A percentile compares a stretch with the other conserved stretches of the same genome.
Evolutionary conservation across 2,113 vertebrate species (phyloP).

Genomic region (Pitta sordida): DNA sequence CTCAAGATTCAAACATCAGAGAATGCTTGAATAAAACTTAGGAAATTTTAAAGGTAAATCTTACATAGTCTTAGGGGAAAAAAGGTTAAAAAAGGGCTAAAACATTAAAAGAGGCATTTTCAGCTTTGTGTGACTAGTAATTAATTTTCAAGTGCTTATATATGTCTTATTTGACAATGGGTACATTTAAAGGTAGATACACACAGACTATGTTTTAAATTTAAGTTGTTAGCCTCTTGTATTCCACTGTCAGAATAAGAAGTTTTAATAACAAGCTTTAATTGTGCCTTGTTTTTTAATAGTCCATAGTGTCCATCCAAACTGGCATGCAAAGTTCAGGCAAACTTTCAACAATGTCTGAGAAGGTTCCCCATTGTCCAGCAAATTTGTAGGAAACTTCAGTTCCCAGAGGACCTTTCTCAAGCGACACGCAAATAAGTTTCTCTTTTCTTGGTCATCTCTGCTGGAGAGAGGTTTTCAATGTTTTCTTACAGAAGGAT

Average conservation of each 20-base stretch:
- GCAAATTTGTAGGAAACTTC: background rate
- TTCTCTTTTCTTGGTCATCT: background rate
- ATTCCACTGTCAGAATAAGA: background rate
- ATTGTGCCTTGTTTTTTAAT: background rate
- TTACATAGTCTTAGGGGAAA: background rate
- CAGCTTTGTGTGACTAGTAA: background rate
- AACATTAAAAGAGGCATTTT: background rate
- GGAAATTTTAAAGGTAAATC: background rate
- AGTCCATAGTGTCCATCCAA: background rate
- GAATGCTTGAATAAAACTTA: background rate
- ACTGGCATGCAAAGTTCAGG: background rate
- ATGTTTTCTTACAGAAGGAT: background rate
- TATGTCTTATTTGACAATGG: background rate
- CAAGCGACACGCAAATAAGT: background rate
- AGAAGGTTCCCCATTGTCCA: background rate
- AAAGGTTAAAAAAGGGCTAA: background rate
- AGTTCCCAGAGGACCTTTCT: background rate
- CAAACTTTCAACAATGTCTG: background rate
- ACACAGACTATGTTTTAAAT: background rate
- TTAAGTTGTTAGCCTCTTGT: background rate
- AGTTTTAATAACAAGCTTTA: background rate
- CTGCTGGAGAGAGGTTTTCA: rapidly evolving
- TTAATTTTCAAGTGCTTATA: background rate
- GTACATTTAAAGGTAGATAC: background rate
- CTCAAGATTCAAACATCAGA: background rate